Evolutionary conservation across 2,113 vertebrate species (phyloP).

Genomic region (Phycodurus eques): DNA sequence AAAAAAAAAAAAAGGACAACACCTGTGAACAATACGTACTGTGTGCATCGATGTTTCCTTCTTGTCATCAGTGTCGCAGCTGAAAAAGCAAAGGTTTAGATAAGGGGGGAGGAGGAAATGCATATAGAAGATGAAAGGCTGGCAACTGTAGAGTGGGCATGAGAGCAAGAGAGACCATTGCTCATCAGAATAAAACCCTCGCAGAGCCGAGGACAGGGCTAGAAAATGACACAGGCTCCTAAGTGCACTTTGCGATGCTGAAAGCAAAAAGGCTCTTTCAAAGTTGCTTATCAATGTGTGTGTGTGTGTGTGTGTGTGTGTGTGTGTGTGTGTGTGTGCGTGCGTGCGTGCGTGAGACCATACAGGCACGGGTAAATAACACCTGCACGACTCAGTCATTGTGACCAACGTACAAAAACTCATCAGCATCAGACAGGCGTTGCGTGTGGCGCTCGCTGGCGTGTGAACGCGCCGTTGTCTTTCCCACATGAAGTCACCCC

Average conservation of each 20-base stretch:
- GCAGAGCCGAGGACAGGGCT: slow-evolving; percentile 39
- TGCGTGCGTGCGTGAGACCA: slow-evolving; percentile 22
- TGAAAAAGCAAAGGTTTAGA: slow-evolving; percentile 13
- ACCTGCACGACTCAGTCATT: slow-evolving; percentile 39
- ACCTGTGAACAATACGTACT: background rate
- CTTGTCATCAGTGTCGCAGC: slow-evolving; percentile 8
- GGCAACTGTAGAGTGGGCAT: slow-evolving; percentile 21
- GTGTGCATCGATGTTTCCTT: background rate
- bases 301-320: slow-evolving; percentile 24
- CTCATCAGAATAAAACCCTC: slow-evolving; percentile 51
- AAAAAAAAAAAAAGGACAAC: background rate
- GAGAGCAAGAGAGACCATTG: slow-evolving; percentile 24
- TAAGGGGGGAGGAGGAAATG: background rate
- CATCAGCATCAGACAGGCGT: slow-evolving; percentile 29
- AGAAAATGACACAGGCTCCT: slow-evolving; percentile 53
- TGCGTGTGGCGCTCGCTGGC: background rate
- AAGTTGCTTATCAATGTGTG: slow-evolving; percentile 50
- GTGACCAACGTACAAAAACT: slow-evolving; percentile 41
- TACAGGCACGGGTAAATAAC: slow-evolving; percentile 52
- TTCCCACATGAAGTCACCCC: slow-evolving; percentile 22
- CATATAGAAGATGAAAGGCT: slow-evolving; percentile 33
- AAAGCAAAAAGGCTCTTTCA: slow-evolving; percentile 60
- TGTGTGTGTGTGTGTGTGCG: slow-evolving; percentile 29
- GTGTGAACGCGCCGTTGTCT: slow-evolving; percentile 17
- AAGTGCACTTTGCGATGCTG: slow-evolving; percentile 62